A percentile compares a stretch with the other conserved stretches of the same genome.
Conservation (phyloP, 2,888 invertebrate genomes). For the Homarus gammarus region DNA sequence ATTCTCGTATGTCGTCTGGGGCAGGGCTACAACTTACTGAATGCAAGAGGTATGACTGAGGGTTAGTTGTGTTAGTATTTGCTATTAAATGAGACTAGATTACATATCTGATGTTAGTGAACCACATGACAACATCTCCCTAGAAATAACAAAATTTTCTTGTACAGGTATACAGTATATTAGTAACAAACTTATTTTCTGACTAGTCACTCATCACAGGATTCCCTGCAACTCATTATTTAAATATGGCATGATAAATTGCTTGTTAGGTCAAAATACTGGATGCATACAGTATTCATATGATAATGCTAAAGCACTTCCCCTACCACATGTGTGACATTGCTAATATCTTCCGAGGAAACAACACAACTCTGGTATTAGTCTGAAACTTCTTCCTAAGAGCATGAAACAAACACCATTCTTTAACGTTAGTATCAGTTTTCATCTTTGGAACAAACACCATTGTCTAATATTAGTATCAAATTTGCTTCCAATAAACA, state of each 20-base stretch:
- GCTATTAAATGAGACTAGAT: not conserved
- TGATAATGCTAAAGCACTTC: not conserved
- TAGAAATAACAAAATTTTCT: not conserved
- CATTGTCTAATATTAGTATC: not conserved
- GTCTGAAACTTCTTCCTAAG: not conserved
- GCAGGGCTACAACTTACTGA: not conserved
- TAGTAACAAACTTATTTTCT: slow-evolving; percentile 7
- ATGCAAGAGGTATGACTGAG: not conserved
- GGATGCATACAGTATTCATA: not conserved
- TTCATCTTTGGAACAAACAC: not conserved
- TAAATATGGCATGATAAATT: not conserved
- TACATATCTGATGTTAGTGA: not conserved
- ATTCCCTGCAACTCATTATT: not conserved
- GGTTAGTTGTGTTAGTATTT: slow-evolving; percentile 16
- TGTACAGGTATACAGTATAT: too few relatives aligned
- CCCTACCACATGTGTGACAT: not conserved
- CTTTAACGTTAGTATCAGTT: not conserved
- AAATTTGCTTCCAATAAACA: not conserved
- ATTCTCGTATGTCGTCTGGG: not conserved
- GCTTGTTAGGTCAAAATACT: not conserved
- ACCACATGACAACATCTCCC: not conserved
- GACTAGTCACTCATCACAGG: slow-evolving; percentile 13
- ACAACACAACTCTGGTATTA: not conserved
- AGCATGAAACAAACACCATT: not conserved
- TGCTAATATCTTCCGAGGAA: not conserved